These are phyloP conservation scores for Dione vanillae DNA, from an alignment of 2,888 invertebrate species.

Conservation along the genomic window DNA sequence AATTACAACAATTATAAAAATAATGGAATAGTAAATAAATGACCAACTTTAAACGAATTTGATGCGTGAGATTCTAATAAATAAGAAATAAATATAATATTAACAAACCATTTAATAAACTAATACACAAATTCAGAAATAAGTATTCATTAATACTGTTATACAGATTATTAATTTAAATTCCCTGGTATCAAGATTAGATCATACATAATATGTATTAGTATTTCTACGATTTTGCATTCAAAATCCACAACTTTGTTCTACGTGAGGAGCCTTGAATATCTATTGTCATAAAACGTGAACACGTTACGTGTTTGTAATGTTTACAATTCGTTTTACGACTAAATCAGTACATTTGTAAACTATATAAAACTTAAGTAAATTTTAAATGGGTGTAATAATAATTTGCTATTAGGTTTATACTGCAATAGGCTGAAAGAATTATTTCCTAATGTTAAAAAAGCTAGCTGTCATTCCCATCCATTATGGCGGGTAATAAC, in stretches of 20 bases:
- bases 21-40: too few relatives aligned
- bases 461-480: slow-evolving; percentile 24
- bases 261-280: slow-evolving; percentile 46
- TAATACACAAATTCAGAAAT: background rate
- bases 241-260: slow-evolving; percentile 35
- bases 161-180: slow-evolving; percentile 7
- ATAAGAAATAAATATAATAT: too few relatives aligned
- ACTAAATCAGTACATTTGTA: slow-evolving; percentile 29
- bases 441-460: slow-evolving; percentile 1
- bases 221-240: slow-evolving; percentile 30
- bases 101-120: background rate
- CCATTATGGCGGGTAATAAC: slow-evolving; percentile 15
- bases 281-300: slow-evolving; percentile 31
- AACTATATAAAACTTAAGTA: background rate
- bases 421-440: background rate
- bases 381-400: background rate
- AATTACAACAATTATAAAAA: too few relatives aligned
- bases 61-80: too few relatives aligned
- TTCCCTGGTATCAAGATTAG: background rate
- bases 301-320: slow-evolving; percentile 27
- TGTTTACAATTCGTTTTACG: slow-evolving; percentile 29
- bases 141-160: background rate
- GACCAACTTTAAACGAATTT: too few relatives aligned
- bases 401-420: background rate
- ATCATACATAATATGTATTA: slow-evolving; percentile 14